These are phyloP conservation scores for Glaucopsyche alexis DNA, from an alignment of 2,888 invertebrate species.

Conservation along the genomic window DNA sequence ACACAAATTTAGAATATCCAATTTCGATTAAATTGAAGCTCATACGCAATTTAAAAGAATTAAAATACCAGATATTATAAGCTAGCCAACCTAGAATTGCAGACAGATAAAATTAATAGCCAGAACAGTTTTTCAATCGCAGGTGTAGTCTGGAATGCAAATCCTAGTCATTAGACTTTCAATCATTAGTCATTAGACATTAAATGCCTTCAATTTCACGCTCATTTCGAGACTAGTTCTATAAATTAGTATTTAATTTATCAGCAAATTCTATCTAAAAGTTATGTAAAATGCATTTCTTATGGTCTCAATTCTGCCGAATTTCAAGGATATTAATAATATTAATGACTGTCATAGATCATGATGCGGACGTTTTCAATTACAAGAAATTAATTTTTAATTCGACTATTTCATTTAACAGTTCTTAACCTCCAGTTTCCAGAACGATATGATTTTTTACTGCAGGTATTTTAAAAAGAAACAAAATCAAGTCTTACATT, in stretches of 20 bases:
- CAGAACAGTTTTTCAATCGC: conserved; percentile 26
- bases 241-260: neutral
- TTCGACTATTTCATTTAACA: neutral
- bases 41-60: neutral
- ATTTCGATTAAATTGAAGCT: neutral
- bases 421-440: neutral
- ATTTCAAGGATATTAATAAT: neutral
- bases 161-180: conserved; percentile 21
- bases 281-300: neutral
- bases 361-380: neutral
- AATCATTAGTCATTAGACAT: conserved; percentile 19
- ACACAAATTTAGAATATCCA: neutral
- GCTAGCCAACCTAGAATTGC: neutral
- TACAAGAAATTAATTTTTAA: neutral
- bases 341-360: neutral
- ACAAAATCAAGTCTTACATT: neutral
- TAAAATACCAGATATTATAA: neutral
- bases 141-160: conserved; percentile 28
- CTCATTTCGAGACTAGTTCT: conserved; percentile 21
- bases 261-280: neutral
- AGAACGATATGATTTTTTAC: no score
- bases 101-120: conserved; percentile 24
- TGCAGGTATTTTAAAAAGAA: neutral
- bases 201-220: conserved; percentile 24
- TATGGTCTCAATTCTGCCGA: neutral